Evolutionary conservation across 1,140 invertebrate species (phyloP).

Genomic region (Bombus confusus): DNA sequence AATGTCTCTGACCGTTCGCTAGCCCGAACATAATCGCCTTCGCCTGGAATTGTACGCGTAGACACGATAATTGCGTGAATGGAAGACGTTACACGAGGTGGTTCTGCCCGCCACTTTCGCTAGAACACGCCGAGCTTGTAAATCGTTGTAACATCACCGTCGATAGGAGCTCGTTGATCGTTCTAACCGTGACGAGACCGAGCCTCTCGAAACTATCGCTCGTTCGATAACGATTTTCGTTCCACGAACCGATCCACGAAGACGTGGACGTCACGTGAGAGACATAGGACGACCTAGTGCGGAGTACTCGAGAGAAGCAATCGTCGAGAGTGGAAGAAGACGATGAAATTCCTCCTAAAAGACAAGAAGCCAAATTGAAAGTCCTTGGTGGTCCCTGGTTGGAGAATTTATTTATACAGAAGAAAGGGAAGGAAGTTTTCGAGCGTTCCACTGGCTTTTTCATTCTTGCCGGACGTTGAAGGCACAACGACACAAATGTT

Average conservation of each 20-base stretch:
- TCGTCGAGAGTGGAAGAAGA: neutral
- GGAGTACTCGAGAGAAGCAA: neutral
- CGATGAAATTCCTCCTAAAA: neutral
- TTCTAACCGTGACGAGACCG: neutral
- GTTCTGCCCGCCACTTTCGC: too few relatives aligned
- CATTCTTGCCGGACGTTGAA: neutral
- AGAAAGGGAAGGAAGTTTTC: conserved; percentile 2
- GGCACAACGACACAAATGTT: conserved; percentile 13
- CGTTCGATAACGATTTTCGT: conserved; percentile 25
- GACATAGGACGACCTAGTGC: neutral
- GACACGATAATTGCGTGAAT: conserved; percentile 14
- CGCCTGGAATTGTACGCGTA: conserved; percentile 31
- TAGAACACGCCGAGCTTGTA: neutral
- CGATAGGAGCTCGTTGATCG: neutral
- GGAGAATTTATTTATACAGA: conserved; percentile 4
- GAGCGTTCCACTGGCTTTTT: conserved; percentile 10
- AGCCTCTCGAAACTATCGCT: neutral
- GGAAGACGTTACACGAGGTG: conserved; percentile 1
- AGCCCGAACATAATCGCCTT: conserved; percentile 33
- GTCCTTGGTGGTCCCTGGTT: neutral
- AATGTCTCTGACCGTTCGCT: conserved; percentile 84
- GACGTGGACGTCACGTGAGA: neutral
- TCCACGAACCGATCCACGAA: neutral
- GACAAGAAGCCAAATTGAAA: neutral
- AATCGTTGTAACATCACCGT: too few relatives aligned